These are phyloP conservation scores for Nemotelus nigrinus DNA, from an alignment of 2,888 invertebrate species.

Conservation along the genomic window DNA sequence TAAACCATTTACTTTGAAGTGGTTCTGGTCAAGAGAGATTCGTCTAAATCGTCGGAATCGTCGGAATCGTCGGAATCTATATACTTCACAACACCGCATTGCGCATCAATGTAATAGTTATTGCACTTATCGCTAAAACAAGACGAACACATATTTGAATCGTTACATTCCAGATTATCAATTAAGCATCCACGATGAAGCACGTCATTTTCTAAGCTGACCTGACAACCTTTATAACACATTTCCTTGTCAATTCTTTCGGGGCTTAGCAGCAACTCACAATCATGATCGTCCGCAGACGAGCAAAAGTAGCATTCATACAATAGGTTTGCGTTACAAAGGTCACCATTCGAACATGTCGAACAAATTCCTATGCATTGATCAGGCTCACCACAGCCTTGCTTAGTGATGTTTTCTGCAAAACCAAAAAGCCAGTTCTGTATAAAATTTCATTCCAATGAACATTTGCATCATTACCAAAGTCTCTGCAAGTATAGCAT, in stretches of 20 bases:
- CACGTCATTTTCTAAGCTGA: neutral
- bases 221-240: slow-evolving; percentile 22
- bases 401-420: slow-evolving; percentile 14
- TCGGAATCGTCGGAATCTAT: neutral
- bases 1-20: no score
- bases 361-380: slow-evolving; percentile 8
- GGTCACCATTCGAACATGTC: slow-evolving; percentile 16
- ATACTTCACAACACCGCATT: slow-evolving; percentile 17
- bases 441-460: no score
- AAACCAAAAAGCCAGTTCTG: neutral
- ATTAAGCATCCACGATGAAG: slow-evolving; percentile 18
- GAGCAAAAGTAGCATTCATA: slow-evolving; percentile 30
- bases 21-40: no score
- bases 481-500: slow-evolving; percentile 22
- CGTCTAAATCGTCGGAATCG: neutral
- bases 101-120: neutral
- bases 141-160: neutral
- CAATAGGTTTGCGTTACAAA: slow-evolving; percentile 27
- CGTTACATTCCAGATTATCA: neutral
- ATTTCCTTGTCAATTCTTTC: slow-evolving; percentile 11
- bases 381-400: slow-evolving; percentile 30
- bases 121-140: slow-evolving; percentile 28
- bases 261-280: slow-evolving; percentile 4
- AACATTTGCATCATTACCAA: slow-evolving; percentile 2
- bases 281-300: neutral